A percentile compares a stretch with the other conserved stretches of the same genome.
These are phyloP conservation scores for Sebastes hubbsi DNA, from an alignment of 2,797 vertebrate genomes.

Conservation along the genomic window DNA sequence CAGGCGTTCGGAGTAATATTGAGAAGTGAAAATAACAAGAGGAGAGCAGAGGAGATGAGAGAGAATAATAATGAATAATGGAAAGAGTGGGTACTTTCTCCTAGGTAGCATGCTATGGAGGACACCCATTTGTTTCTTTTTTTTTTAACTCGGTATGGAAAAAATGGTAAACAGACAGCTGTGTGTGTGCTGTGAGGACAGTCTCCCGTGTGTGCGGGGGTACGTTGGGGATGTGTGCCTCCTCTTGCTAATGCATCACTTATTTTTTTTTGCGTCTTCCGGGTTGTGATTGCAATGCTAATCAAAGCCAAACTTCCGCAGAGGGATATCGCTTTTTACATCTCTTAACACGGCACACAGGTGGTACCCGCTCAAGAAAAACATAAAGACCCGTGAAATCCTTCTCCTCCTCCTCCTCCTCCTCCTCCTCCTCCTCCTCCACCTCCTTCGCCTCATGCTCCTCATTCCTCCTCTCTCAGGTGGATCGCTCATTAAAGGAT, in stretches of 20 bases:
- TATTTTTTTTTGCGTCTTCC: slow-evolving; percentile 23
- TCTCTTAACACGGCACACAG: slow-evolving; percentile 67
- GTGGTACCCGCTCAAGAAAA: slow-evolving; percentile 44
- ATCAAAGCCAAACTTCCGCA: slow-evolving; percentile 66
- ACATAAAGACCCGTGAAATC: slow-evolving; percentile 58
- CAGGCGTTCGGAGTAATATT: slow-evolving; percentile 27
- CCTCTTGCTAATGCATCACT: slow-evolving; percentile 41
- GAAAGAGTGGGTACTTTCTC: slow-evolving; percentile 56
- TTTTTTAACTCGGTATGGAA: slow-evolving; percentile 4
- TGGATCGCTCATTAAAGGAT: slow-evolving; percentile 76
- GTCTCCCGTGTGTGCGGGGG: slow-evolving; percentile 14
- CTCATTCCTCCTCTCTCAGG: slow-evolving; percentile 58
- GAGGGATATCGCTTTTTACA: slow-evolving; percentile 50
- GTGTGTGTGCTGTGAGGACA: slow-evolving; percentile 21
- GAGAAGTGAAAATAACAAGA: slow-evolving; percentile 62
- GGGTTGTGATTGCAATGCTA: slow-evolving; percentile 42
- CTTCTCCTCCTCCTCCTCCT: slow-evolving; percentile 31
- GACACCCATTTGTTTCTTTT: slow-evolving; percentile 50
- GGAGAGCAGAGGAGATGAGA: slow-evolving; percentile 67
- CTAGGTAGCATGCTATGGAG: slow-evolving; percentile 53
- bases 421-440: slow-evolving; percentile 39
- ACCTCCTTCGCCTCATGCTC: slow-evolving; percentile 17
- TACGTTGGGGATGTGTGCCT: slow-evolving; percentile 35
- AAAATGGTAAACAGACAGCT: slow-evolving; percentile 51
- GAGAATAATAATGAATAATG: slow-evolving; percentile 77